Evolutionary conservation across 1,140 invertebrate species (phyloP).

Genomic region (Campoletis sonorensis): DNA sequence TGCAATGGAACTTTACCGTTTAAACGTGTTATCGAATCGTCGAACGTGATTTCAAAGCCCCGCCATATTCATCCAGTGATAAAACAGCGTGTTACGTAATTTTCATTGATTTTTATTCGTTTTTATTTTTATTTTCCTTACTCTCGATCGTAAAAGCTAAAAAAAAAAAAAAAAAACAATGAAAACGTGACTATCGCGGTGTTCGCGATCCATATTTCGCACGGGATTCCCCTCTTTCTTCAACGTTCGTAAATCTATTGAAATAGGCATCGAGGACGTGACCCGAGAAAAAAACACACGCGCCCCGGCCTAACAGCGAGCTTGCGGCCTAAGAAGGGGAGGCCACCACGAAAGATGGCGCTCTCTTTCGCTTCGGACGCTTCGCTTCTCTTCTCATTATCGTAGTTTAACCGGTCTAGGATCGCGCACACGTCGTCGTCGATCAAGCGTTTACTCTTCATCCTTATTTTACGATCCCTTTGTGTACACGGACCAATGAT

Average conservation of each 20-base stretch:
- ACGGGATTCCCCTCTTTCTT: neutral
- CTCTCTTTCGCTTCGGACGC: neutral
- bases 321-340: neutral
- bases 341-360: constrained; percentile 2
- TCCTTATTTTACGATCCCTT: neutral
- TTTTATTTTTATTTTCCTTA: neutral
- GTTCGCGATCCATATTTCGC: neutral
- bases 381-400: neutral
- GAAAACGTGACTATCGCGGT: neutral
- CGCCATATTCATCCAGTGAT: constrained; percentile 1
- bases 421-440: constrained; percentile 2
- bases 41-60: neutral
- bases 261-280: constrained; percentile 27
- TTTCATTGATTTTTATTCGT: neutral
- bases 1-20: constrained; percentile 8
- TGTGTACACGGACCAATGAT: neutral
- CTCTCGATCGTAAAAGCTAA: neutral
- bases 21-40: neutral
- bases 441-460: neutral
- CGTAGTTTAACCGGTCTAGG: constrained; percentile 10
- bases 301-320: constrained; percentile 9
- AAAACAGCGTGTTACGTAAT: constrained; percentile 14
- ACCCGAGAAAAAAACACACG: constrained; percentile 12
- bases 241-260: constrained; percentile 3
- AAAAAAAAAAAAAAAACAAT: no score